Evolutionary conservation across 2,888 invertebrate species (phyloP), one percentile per base, ranked within the genome.

Genomic region (Deilephila porcellus): DNA sequence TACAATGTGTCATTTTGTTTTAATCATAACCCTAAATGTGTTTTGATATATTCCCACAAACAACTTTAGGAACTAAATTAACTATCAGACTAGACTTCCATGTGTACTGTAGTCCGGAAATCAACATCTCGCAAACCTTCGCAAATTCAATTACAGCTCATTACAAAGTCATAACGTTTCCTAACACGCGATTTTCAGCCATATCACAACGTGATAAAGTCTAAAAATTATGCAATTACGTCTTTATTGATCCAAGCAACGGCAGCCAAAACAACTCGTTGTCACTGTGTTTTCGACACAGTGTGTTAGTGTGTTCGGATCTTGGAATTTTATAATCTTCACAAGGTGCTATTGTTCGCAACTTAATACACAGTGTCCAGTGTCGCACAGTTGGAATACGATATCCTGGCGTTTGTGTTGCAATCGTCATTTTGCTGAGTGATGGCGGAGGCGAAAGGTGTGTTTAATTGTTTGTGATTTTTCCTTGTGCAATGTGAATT

Each of bases 361-460:
- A 29, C 60, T 29, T n/a, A 34, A 63, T n/a, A 17, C 37, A 6
- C n/a, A n/a, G 6, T 37, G 19, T n/a, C 37, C 6, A 8, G 63
- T 63, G 34, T 63, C 63, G 34, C 19, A 19, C n/a, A 34, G 63
- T 34, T 37, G 34, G 62, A 62, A 62, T 63, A 52, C 25, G 20
- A 20, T 37, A 20, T 45, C 4, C 14, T 67, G 6, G 67, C 17
- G 19, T 67, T 25, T 25, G 45, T 52, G n/a, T 17, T 45, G 64
- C 20, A 45, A 20, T 45, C 37, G 63, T 37, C 45, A 67, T 45
- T 67, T 45, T 67, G 52, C 4, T 17, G 25, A 67, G 52, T 67
- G 67, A 67, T 67, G 67, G 67, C 67, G 25, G 67, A 67, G 45
- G 5, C 52, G 45, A 67, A 17, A 67, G 67, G 67, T 67, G 45